Evolutionary conservation across 2,797 vertebrate genomes (phyloP).

Genomic region (Chromis chromis): DNA sequence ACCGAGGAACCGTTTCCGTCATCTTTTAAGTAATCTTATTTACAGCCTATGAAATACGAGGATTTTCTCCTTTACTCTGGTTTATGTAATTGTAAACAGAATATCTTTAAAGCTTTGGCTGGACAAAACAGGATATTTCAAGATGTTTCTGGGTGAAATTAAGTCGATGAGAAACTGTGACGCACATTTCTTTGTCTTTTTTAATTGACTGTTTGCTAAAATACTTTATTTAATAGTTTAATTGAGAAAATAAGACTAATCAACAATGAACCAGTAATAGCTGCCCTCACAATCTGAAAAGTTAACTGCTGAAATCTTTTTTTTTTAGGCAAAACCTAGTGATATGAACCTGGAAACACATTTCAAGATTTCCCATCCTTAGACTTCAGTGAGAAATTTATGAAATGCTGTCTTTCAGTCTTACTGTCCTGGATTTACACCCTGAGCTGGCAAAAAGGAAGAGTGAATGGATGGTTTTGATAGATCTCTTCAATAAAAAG

Average conservation of each 20-base stretch:
- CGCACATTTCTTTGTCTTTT: background rate
- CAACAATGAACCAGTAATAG: background rate
- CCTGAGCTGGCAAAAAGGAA: conserved; percentile 5
- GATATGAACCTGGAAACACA: background rate
- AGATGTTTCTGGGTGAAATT: background rate
- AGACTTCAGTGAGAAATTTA: conserved; percentile 8
- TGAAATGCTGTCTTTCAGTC: conserved; percentile 7
- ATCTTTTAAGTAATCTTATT: too few species aligned
- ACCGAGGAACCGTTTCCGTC: too few species aligned
- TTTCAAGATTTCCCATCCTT: background rate
- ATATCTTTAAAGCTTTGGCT: background rate
- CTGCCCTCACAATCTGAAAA: background rate
- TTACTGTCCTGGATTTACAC: conserved; percentile 24
- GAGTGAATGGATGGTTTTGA: conserved; percentile 37
- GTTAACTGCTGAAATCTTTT: background rate
- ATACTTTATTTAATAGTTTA: background rate
- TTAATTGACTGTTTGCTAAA: too few species aligned
- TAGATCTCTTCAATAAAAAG: conserved; percentile 53
- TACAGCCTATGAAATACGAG: too few species aligned
- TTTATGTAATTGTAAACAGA: background rate
- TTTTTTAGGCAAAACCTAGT: background rate
- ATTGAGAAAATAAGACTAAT: background rate
- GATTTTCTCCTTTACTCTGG: too few species aligned
- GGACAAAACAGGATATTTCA: background rate
- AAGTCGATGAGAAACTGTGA: background rate